A percentile compares a stretch with the other conserved stretches of the same genome.
Conservation (phyloP, 2,888 invertebrate genomes). For the Synanthedon formicaeformis region DNA sequence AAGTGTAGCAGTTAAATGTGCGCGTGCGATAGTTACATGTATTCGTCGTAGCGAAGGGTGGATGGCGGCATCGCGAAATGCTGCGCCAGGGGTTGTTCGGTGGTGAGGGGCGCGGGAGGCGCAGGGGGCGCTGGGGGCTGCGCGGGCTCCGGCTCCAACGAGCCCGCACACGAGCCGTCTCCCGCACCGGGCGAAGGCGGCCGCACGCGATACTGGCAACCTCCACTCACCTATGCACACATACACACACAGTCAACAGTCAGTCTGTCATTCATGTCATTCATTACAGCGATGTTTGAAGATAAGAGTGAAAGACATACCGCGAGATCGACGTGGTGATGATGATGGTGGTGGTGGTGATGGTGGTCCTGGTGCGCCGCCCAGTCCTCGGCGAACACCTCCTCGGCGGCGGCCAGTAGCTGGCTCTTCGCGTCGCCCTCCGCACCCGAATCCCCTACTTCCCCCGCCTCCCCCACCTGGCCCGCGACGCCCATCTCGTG, state of each 20-base stretch:
- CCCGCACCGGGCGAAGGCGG: slow-evolving; percentile 25
- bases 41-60: slow-evolving; percentile 41
- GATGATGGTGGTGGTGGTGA: slow-evolving; percentile 24
- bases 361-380: slow-evolving; percentile 29
- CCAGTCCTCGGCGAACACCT: slow-evolving; percentile 54
- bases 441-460: slow-evolving; percentile 12
- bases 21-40: slow-evolving; percentile 22
- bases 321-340: slow-evolving; percentile 26
- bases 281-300: too few species aligned
- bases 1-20: too few species aligned
- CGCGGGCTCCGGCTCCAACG: not conserved
- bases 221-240: slow-evolving; percentile 17
- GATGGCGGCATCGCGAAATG: slow-evolving; percentile 21
- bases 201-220: slow-evolving; percentile 43
- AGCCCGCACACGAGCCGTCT: slow-evolving; percentile 4
- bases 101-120: slow-evolving; percentile 21
- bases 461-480: slow-evolving; percentile 15
- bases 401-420: slow-evolving; percentile 51
- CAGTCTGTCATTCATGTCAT: too few species aligned
- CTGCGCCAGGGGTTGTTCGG: slow-evolving; percentile 33
- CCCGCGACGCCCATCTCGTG: slow-evolving; percentile 60
- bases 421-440: slow-evolving; percentile 41
- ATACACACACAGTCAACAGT: not conserved
- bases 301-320: not conserved
- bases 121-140: slow-evolving; percentile 1